Percentiles rank a stretch among this genome's conserved stretches.
phyloP scores from a whole-genome alignment of 2,113 vertebrate species.

The Pomatostomus ruficeps region DNA sequence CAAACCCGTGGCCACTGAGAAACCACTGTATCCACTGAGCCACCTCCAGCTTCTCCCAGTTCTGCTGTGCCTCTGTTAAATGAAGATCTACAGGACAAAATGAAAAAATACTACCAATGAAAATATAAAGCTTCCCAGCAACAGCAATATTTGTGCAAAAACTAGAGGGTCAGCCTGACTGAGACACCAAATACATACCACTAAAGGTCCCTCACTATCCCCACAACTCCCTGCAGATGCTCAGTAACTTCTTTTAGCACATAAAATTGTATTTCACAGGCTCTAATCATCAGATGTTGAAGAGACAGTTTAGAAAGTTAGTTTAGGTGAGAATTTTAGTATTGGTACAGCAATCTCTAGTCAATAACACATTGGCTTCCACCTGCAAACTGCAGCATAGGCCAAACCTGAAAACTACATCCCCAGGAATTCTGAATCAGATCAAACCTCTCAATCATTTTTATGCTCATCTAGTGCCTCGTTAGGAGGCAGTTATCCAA shows the following conservation, averaged over 20 bases:
- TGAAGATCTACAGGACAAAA: background rate
- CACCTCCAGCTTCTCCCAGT: background rate
- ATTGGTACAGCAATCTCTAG: background rate
- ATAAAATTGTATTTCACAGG: background rate
- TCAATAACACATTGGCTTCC: background rate
- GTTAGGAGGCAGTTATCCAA: background rate
- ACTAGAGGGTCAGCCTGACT: background rate
- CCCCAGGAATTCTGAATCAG: background rate
- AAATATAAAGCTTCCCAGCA: background rate
- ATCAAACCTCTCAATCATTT: background rate
- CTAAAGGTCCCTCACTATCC: background rate
- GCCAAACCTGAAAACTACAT: background rate
- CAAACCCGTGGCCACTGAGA: background rate
- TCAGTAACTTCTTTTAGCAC: background rate
- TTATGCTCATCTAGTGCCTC: background rate
- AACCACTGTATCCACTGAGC: background rate
- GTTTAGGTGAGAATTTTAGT: background rate
- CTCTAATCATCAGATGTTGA: background rate
- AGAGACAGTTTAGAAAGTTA: background rate
- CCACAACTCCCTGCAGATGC: background rate
- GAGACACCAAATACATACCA: background rate
- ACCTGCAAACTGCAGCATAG: background rate
- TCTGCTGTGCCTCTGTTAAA: background rate
- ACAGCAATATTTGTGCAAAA: background rate
- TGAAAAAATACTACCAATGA: background rate